Evolutionary conservation across 2,888 invertebrate genomes (phyloP), one percentile per base, ranked within the genome.

Genomic region (Tetragonisca angustula): DNA sequence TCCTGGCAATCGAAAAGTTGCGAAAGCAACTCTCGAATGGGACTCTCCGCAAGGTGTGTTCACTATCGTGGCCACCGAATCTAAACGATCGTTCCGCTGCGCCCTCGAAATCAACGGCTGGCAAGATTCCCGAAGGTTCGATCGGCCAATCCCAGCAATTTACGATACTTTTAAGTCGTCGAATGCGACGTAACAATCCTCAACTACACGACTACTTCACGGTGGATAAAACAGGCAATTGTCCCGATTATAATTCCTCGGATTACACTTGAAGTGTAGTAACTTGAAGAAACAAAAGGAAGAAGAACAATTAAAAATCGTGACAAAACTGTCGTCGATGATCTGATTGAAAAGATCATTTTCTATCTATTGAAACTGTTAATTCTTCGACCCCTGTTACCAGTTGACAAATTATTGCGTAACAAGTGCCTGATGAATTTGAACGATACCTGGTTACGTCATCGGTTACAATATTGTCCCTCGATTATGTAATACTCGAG

Each of bases 111-210:
- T 79, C 82, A 70, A 78, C 75, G 78, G 73, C 79, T 87, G 87
- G 87, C 87, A 72, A 81, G 72, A 77, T 82, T 87, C 76, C 88
- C 78, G 77, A n/a, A n/a, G 19, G 59, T 80, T 76, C 85, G 76
- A 82, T 85, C 81, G 87, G n/a, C 71, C 70, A 77, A 72, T 56
- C 71, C 82, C 36, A 62, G 54, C 72, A 52, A 71, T 73, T 78
- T 72, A 43, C 43, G 43, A 43, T 43, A 72, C 54, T 54, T 56
- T 81, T 56, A 67, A 71, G 61, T 82, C 75, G 70, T 75, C 52
- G 61, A 61, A 2, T 24, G 24, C 61, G n/a, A 24, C 9, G 13
- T 27, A 17, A 17, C 24, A 3, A 61, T 61, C 24, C 61, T 64
- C 54, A 21, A 43, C 43, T 43, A 11, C 43, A 9, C 43, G 43